A percentile compares a stretch with the other conserved stretches of the same genome.
phyloP scores from a whole-genome alignment of 2,797 vertebrate genomes.

The Sphaeramia orbicularis region DNA sequence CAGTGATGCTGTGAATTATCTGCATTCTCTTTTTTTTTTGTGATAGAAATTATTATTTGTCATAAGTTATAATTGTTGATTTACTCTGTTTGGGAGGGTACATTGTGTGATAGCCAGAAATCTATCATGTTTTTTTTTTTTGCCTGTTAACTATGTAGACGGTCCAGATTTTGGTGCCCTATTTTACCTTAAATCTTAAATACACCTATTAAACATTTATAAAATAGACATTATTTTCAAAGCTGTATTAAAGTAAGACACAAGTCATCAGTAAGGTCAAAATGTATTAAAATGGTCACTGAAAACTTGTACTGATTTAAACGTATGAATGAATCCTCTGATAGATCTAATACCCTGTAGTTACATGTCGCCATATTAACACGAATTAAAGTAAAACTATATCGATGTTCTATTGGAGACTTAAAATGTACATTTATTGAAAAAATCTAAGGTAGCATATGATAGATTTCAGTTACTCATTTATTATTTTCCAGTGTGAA shows the following conservation, averaged over 20 bases:
- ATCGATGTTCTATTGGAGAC: slow-evolving; percentile 42
- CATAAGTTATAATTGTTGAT: slow-evolving; percentile 52
- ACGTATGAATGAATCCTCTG: no score
- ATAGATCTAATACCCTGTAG: neutral
- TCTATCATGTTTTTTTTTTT: slow-evolving; percentile 34
- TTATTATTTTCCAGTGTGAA: slow-evolving; percentile 43
- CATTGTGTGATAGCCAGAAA: slow-evolving; percentile 14
- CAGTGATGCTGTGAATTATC: slow-evolving; percentile 61
- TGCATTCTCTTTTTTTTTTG: slow-evolving; percentile 46
- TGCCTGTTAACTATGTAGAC: slow-evolving; percentile 21
- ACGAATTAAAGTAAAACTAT: slow-evolving; percentile 14
- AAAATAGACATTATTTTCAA: slow-evolving; percentile 45
- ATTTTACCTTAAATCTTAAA: slow-evolving; percentile 35
- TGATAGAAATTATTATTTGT: slow-evolving; percentile 53
- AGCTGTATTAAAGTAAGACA: slow-evolving; percentile 28
- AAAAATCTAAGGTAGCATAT: slow-evolving; percentile 21
- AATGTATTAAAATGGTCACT: no score
- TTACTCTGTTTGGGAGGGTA: slow-evolving; percentile 36
- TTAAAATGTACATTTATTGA: slow-evolving; percentile 53
- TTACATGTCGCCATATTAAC: neutral
- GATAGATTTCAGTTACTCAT: slow-evolving; percentile 32
- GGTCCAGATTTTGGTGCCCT: slow-evolving; percentile 17
- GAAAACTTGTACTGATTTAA: no score
- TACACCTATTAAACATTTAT: slow-evolving; percentile 23
- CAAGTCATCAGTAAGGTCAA: slow-evolving; percentile 18